phyloP scores from a whole-genome alignment of 2,113 vertebrate species.

The Phalacrocorax brasilianus region DNA sequence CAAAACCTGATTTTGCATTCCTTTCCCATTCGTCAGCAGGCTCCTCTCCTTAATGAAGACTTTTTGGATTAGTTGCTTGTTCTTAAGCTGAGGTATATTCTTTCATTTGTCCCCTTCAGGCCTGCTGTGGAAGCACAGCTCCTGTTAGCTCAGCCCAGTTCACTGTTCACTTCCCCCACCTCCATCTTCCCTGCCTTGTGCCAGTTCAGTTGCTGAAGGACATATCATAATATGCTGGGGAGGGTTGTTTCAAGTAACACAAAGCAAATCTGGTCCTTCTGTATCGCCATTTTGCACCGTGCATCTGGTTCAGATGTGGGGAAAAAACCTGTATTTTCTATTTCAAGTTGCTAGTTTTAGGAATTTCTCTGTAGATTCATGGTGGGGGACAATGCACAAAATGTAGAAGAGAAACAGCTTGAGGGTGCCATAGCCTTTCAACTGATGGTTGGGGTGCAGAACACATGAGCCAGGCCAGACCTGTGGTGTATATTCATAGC shows the following conservation, averaged over 20 bases:
- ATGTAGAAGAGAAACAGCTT: background rate
- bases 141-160: background rate
- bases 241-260: background rate
- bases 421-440: background rate
- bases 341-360: background rate
- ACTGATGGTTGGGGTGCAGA: background rate
- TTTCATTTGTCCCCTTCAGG: conserved; percentile 32
- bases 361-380: background rate
- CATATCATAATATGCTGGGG: background rate
- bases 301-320: background rate
- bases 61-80: conserved; percentile 1
- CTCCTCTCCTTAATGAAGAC: conserved; percentile 14
- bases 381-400: background rate
- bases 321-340: background rate
- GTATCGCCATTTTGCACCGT: background rate
- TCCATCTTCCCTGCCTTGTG: background rate
- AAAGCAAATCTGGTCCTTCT: background rate
- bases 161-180: background rate
- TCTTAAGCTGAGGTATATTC: background rate
- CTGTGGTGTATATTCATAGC: background rate
- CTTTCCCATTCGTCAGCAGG: conserved; percentile 9
- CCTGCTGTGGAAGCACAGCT: background rate
- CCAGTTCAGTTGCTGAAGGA: background rate
- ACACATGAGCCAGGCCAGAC: background rate
- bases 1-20: conserved; percentile 53